phyloP scores from a whole-genome alignment of 2,797 vertebrate genomes.

The Alectoris magna region DNA sequence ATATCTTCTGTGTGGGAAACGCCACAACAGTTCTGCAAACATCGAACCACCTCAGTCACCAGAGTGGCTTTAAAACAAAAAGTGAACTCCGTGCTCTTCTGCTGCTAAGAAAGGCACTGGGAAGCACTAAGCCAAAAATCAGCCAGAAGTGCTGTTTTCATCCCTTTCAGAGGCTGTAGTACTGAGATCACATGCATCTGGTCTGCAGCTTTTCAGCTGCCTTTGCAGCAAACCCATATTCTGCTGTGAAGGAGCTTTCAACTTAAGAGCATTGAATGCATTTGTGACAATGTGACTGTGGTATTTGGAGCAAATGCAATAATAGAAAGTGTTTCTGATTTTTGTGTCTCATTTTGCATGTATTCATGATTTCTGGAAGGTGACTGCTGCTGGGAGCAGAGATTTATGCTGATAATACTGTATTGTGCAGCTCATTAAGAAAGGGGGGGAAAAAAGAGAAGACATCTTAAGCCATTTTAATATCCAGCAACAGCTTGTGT shows the following conservation, averaged over 20 bases:
- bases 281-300: neutral
- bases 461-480: neutral
- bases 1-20: neutral
- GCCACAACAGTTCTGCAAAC: neutral
- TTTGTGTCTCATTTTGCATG: neutral
- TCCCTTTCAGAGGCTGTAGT: neutral
- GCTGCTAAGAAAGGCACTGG: neutral
- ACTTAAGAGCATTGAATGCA: neutral
- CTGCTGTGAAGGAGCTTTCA: neutral
- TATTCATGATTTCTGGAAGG: neutral
- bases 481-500: neutral
- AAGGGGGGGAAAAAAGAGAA: neutral
- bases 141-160: neutral
- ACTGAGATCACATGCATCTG: constrained; percentile 24
- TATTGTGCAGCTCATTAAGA: neutral
- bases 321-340: neutral
- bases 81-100: neutral
- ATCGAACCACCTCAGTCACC: neutral
- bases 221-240: neutral
- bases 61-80: neutral
- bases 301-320: neutral
- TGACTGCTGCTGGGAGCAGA: neutral
- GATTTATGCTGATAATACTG: neutral
- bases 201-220: constrained; percentile 7
- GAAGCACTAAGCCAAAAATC: neutral